phyloP scores from a whole-genome alignment of 2,888 invertebrate genomes.

The Dinocampus coccinellae region DNA sequence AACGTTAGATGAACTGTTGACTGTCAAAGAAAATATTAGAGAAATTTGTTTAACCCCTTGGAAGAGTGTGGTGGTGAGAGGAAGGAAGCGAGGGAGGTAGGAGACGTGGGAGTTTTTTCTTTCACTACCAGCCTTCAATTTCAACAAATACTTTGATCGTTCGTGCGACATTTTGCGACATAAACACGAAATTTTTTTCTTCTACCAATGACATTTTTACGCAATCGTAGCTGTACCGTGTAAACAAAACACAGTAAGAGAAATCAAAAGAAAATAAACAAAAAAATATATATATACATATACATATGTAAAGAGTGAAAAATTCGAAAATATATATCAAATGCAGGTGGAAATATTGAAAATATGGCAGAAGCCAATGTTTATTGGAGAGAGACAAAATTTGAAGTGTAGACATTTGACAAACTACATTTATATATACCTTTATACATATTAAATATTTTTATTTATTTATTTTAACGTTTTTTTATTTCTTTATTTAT shows the following conservation, averaged over 20 bases:
- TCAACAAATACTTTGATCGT: slow-evolving; percentile 36
- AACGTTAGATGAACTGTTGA: slow-evolving; percentile 19
- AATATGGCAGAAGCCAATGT: not conserved
- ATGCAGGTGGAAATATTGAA: slow-evolving; percentile 1
- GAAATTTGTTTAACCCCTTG: slow-evolving; percentile 9
- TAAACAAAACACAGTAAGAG: slow-evolving; percentile 11
- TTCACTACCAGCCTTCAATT: not conserved
- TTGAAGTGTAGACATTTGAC: not conserved
- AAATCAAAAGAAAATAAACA: slow-evolving; percentile 36
- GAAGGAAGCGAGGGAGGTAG: not conserved
- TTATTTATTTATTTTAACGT: not conserved
- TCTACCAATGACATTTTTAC: slow-evolving; percentile 36
- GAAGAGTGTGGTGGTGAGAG: too few relatives aligned
- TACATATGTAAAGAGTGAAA: slow-evolving; percentile 28
- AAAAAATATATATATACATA: not conserved
- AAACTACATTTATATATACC: slow-evolving; percentile 4
- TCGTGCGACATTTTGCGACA: slow-evolving; percentile 32
- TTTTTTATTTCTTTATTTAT: not conserved
- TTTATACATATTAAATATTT: not conserved
- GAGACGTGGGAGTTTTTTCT: not conserved
- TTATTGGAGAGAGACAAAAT: slow-evolving; percentile 1
- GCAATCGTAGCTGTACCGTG: slow-evolving; percentile 31
- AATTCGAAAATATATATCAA: slow-evolving; percentile 15
- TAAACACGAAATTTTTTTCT: slow-evolving; percentile 31
- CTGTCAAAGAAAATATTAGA: slow-evolving; percentile 28